Conservation (phyloP, 2,888 invertebrate species). For the Mimachlamys varia region DNA sequence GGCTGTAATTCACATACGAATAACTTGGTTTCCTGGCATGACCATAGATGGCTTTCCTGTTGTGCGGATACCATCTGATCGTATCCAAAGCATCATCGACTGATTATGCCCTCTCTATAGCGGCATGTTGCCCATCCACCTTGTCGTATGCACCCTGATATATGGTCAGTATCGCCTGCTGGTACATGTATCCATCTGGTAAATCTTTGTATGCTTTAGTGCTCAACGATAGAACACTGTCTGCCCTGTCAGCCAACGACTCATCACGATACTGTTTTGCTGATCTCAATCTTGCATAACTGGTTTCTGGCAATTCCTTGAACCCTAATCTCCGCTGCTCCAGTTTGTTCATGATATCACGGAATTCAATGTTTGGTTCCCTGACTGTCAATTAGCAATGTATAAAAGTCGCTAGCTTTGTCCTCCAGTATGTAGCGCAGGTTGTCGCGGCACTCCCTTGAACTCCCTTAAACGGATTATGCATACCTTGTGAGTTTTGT, state of each 20-base stretch:
- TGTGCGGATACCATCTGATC: neutral
- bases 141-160: neutral
- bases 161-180: neutral
- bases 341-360: neutral
- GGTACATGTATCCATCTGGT: neutral
- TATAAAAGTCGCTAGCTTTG: neutral
- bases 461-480: neutral
- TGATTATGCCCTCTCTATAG: neutral
- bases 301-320: neutral
- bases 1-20: neutral
- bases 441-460: neutral
- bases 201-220: neutral
- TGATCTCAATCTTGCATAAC: neutral
- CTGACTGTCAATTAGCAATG: neutral
- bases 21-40: neutral
- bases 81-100: neutral
- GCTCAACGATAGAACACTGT: neutral
- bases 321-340: neutral
- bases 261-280: neutral
- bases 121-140: neutral
- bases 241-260: neutral
- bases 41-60: neutral
- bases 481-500: neutral
- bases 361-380: neutral
- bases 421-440: neutral